These are phyloP conservation scores for Aphis craccivora DNA, from an alignment of 1,140 invertebrate genomes.

Conservation along the genomic window DNA sequence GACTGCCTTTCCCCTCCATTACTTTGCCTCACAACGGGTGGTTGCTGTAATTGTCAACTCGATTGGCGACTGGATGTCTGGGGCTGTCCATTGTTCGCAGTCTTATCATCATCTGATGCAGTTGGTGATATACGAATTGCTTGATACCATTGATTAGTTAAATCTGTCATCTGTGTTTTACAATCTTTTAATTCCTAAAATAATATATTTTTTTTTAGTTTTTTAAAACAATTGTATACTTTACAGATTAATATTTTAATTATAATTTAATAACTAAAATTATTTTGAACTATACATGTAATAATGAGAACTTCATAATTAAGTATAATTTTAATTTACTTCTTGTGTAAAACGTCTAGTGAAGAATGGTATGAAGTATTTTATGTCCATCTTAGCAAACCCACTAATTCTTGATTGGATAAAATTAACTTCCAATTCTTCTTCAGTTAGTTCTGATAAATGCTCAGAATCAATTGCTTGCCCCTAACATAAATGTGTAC, in stretches of 20 bases:
- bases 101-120: conserved; percentile 72
- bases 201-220: conserved; percentile 60
- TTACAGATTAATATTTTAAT: neutral
- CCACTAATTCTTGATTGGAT: conserved; percentile 73
- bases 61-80: conserved; percentile 43
- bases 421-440: conserved; percentile 63
- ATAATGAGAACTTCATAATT: neutral
- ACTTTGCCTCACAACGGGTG: conserved; percentile 44
- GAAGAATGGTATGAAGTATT: conserved; percentile 95
- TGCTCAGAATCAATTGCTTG: conserved; percentile 96
- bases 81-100: conserved; percentile 22
- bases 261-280: neutral
- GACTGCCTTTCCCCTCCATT: conserved; percentile 55
- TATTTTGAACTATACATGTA: neutral
- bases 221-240: conserved; percentile 38
- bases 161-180: conserved; percentile 93
- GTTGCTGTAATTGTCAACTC: conserved; percentile 58
- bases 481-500: conserved; percentile 69
- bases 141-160: conserved; percentile 97
- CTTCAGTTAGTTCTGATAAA: conserved; percentile 87
- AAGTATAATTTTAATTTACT: conserved; percentile 65
- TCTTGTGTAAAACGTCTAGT: conserved; percentile 92
- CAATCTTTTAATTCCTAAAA: conserved; percentile 91
- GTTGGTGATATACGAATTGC: conserved; percentile 84
- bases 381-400: conserved; percentile 89